These are phyloP conservation scores for Dysdera silvatica DNA, from an alignment of 1,140 invertebrate genomes.

Conservation along the genomic window DNA sequence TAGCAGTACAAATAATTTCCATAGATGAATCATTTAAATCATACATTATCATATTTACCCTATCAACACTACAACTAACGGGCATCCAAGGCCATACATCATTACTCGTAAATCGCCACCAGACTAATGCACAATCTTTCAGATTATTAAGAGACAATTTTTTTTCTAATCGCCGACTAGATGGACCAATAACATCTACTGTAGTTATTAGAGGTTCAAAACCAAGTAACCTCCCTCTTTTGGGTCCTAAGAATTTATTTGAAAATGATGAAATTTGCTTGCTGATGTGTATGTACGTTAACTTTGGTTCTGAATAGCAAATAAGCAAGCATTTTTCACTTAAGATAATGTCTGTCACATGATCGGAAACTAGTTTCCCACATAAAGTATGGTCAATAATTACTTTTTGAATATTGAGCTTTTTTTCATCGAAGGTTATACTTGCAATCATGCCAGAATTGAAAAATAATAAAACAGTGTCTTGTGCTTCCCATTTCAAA, in stretches of 20 bases:
- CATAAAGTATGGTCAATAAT: constrained; percentile 27
- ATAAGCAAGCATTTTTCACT: constrained; percentile 24
- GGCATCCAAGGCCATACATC: constrained; percentile 25
- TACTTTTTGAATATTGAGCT: constrained; percentile 12
- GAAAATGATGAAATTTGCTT: constrained; percentile 1
- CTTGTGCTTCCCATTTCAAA: constrained; percentile 19
- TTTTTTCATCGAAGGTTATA: constrained; percentile 13
- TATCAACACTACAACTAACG: constrained; percentile 3
- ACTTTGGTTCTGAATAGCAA: constrained; percentile 30
- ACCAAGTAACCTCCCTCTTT: constrained; percentile 15
- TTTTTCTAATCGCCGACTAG: constrained; percentile 13
- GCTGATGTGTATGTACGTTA: constrained; percentile 22
- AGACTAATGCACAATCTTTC: constrained; percentile 13
- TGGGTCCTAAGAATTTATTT: constrained; percentile 12
- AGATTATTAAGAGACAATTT: constrained; percentile 20
- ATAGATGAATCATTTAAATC: neutral
- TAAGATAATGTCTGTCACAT: constrained; percentile 28
- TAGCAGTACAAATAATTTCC: constrained; percentile 12
- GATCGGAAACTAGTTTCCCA: constrained; percentile 30
- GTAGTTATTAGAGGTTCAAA: constrained; percentile 10
- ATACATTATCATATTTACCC: constrained; percentile 22
- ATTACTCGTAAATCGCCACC: constrained; percentile 15
- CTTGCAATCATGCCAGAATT: constrained; percentile 24
- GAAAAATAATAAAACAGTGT: constrained; percentile 14
- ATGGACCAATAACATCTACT: constrained; percentile 19